Conservation (phyloP, 2,113 vertebrate genomes). For the Lagenorhynchus albirostris region DNA sequence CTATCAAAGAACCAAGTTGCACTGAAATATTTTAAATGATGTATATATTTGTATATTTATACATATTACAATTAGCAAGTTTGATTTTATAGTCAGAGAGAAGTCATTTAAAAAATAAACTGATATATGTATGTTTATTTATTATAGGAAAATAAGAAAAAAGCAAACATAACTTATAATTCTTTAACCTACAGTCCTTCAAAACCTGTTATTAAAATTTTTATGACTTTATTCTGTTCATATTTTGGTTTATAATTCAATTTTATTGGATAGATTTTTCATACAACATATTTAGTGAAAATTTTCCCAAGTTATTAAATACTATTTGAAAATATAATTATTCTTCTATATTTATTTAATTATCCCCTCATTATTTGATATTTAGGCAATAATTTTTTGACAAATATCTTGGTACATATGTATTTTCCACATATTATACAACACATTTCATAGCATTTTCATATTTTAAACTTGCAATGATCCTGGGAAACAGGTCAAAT, state of each 20-base stretch:
- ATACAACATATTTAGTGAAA: not conserved
- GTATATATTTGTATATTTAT: not conserved
- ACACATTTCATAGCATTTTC: not conserved
- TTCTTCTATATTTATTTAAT: not conserved
- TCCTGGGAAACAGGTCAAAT: not conserved
- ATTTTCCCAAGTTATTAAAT: not conserved
- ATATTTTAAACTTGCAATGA: not conserved
- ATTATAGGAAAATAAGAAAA: no score
- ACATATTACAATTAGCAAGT: no score
- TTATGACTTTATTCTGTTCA: not conserved
- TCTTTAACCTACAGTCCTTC: not conserved
- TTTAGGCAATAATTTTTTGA: not conserved
- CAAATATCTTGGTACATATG: not conserved
- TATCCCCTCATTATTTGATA: not conserved
- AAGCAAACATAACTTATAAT: not conserved
- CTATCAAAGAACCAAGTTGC: not conserved
- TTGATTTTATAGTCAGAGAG: no score
- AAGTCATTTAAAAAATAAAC: no score
- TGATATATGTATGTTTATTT: no score
- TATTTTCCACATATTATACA: not conserved
- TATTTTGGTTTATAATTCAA: not conserved
- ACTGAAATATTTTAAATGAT: not conserved
- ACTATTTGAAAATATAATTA: not conserved
- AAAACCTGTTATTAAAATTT: not conserved
- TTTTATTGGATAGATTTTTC: not conserved